Evolutionary conservation across 2,113 vertebrate species (phyloP).

Genomic region (Megaceryle maxima): DNA sequence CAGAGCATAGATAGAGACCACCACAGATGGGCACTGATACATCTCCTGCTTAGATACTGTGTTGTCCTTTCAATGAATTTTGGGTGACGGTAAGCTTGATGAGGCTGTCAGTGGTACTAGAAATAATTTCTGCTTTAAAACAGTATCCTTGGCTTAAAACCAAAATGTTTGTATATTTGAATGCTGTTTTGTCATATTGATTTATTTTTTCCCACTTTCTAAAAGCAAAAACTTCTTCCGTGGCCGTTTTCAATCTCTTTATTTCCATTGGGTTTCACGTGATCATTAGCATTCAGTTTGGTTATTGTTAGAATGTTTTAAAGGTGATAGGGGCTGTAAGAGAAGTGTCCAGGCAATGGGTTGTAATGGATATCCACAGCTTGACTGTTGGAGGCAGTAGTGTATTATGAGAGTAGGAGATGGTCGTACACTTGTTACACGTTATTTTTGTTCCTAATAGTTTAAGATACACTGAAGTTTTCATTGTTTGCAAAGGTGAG

Average conservation of each 20-base stretch:
- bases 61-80: background rate
- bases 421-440: background rate
- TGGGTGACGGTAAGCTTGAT: background rate
- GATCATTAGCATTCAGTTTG: background rate
- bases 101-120: background rate
- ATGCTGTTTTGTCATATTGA: background rate
- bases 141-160: background rate
- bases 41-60: background rate
- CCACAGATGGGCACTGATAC: background rate
- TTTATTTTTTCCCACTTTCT: fast-evolving
- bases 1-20: background rate
- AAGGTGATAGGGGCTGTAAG: background rate
- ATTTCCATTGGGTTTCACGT: background rate
- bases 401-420: conserved; percentile 44
- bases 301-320: background rate
- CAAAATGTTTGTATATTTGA: background rate
- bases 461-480: background rate
- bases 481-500: background rate
- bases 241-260: background rate
- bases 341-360: background rate
- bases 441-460: conserved; percentile 37
- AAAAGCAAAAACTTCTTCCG: background rate
- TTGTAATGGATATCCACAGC: conserved; percentile 23
- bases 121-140: background rate
- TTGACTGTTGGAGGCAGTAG: conserved; percentile 67